Base-by-base conservation (phyloP, 2,797 vertebrate genomes). In the Pagetopsis macropterus region DNA sequence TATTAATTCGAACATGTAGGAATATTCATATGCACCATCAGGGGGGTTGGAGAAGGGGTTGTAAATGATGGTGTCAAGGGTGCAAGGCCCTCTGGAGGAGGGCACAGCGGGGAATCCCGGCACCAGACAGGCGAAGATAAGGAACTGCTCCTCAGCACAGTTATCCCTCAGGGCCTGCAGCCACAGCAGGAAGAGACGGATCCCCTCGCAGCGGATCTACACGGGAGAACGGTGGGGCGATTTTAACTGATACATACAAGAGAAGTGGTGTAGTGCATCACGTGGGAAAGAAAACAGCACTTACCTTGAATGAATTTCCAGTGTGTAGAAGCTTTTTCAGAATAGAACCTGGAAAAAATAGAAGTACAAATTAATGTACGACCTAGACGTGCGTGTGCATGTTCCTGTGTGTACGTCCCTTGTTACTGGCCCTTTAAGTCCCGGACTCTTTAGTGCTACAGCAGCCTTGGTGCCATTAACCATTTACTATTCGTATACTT, bases 291-390 rank as follows among this genome's bases (percentile, higher is more conserved):
- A 60, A 72, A 57, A 65, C 12, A 61, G 0, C 9, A 70, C 59
- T 86, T 95, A 99, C 98, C 96, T 99, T 99, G 81, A 97, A 94
- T 84, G 96, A 97, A 92, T 99, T 99, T 96, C 97, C 98, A 96
- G 97, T 98, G 95, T 99, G 98, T 93, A 99, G 93, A 95, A 99
- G 97, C 89, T 99, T 99, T 96, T 99, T 99, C 90, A 99, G 94
- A 88, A 98, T 96, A 41, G 97, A 98, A 81, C 98, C 98, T 99
- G 76, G 40, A 84, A n/a, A 58, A 69, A 72, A 65, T 63, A 17
- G 72, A 41, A 40, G 62, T n/a, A 23, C 45, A 54, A 76, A 37
- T 37, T 1, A 37, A 7, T 37, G 33, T 37, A 37, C 33, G 8
- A 9, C 33, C 7, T 37, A 27, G 27, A 27, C 4, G 27, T 27